Conservation (phyloP, 2,113 vertebrate species). For the Chrysochloris asiatica region DNA sequence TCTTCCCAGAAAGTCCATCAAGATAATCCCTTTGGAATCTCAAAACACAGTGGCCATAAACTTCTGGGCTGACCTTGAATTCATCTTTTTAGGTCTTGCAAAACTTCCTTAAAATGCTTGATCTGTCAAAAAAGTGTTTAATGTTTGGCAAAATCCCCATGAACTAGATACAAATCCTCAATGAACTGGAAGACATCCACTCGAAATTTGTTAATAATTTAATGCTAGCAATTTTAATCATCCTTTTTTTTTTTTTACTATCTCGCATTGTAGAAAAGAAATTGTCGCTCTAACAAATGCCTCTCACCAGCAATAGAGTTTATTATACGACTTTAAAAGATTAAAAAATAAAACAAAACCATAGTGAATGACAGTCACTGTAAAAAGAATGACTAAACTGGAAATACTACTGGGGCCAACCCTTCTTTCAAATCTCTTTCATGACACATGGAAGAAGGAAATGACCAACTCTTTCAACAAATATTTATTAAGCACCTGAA, state of each 20-base stretch:
- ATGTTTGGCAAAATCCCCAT: no score
- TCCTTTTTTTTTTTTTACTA: background rate
- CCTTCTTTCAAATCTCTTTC: slow-evolving; percentile 1
- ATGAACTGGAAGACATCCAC: no score
- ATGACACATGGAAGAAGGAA: slow-evolving; percentile 38
- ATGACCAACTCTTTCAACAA: background rate
- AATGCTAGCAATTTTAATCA: no score
- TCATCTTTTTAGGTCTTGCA: no score
- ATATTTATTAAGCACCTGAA: slow-evolving; percentile 34
- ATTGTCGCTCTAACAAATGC: background rate
- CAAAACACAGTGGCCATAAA: no score
- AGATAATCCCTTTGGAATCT: no score
- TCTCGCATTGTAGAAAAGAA: slow-evolving; percentile 4
- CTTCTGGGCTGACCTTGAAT: no score
- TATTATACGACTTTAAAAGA: slow-evolving; percentile 14
- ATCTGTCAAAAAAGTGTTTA: no score
- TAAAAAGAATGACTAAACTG: background rate
- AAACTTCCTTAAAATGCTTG: no score
- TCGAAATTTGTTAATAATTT: no score
- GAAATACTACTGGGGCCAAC: background rate
- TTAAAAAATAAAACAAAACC: background rate
- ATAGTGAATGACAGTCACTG: background rate
- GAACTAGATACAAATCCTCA: no score
- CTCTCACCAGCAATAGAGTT: background rate
- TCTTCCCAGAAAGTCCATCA: no score